phyloP scores from a whole-genome alignment of 2,888 invertebrate genomes.

The Mystacides longicornis region DNA sequence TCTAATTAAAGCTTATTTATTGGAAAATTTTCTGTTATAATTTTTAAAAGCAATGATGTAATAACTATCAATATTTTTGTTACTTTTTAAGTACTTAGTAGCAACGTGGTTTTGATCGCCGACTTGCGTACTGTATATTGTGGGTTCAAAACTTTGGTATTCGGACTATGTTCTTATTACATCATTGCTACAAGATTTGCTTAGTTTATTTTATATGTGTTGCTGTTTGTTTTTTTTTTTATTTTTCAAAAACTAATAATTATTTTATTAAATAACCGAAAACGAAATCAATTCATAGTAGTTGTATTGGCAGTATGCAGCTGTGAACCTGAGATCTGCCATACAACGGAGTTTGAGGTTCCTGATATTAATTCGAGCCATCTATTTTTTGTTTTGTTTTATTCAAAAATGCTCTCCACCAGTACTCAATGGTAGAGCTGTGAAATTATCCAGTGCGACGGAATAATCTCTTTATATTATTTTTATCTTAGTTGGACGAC shows the following conservation, averaged over 20 bases:
- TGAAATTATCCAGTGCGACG: constrained; percentile 24
- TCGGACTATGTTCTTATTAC: too few relatives aligned
- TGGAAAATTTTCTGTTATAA: too few relatives aligned
- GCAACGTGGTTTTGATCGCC: too few relatives aligned
- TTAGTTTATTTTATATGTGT: constrained; percentile 27
- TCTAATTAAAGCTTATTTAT: too few relatives aligned
- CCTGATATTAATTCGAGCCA: constrained; percentile 21
- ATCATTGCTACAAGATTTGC: too few relatives aligned
- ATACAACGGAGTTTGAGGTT: constrained; percentile 18
- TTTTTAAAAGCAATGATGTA: too few relatives aligned
- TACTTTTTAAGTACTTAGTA: too few relatives aligned
- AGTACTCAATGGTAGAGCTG: constrained; percentile 17
- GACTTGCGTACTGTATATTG: too few relatives aligned
- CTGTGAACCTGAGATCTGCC: constrained; percentile 19
- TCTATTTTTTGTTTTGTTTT: constrained; percentile 11
- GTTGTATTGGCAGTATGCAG: constrained; percentile 19
- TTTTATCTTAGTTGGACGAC: constrained; percentile 3
- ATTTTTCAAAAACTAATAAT: constrained; percentile 14
- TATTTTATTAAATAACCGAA: constrained; percentile 19
- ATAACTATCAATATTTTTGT: too few relatives aligned
- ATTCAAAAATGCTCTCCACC: constrained; percentile 17
- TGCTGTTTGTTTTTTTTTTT: constrained; percentile 28
- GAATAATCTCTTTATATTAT: constrained; percentile 13
- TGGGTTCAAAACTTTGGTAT: too few relatives aligned
- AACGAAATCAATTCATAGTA: neutral